phyloP scores from a whole-genome alignment of 2,113 vertebrate species.

The Aythya baeri region DNA sequence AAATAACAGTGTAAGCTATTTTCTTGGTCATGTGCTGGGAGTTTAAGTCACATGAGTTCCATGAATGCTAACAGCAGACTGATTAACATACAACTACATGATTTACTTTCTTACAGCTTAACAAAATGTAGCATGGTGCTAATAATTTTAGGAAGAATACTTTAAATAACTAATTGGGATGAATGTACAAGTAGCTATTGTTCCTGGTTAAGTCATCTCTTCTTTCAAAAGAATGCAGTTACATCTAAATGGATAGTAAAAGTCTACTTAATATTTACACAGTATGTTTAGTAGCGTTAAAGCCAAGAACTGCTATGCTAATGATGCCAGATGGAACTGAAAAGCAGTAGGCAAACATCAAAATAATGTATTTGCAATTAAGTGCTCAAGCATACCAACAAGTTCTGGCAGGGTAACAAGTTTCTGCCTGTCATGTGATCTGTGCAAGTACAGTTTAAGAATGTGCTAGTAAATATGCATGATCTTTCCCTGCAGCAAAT shows the following conservation, averaged over 20 bases:
- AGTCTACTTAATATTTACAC: background rate
- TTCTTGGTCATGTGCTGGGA: background rate
- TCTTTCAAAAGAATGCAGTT: constrained; percentile 8
- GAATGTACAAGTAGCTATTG: background rate
- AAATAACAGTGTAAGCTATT: background rate
- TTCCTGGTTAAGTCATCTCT: background rate
- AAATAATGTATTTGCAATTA: background rate
- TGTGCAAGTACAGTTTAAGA: background rate
- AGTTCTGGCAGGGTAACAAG: background rate
- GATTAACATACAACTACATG: background rate
- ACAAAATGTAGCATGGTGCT: background rate
- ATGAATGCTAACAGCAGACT: background rate
- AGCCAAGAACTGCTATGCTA: background rate
- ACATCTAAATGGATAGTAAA: background rate
- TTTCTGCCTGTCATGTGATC: background rate
- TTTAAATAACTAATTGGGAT: background rate
- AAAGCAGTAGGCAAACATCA: background rate
- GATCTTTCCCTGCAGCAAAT: background rate
- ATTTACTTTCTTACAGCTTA: background rate
- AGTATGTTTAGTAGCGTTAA: background rate
- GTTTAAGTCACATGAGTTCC: background rate
- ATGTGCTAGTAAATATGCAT: background rate
- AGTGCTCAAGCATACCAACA: background rate
- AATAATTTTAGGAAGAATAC: background rate
- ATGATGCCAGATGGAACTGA: background rate